Evolutionary conservation across 2,888 invertebrate genomes (phyloP).

Genomic region (Laothoe populi): DNA sequence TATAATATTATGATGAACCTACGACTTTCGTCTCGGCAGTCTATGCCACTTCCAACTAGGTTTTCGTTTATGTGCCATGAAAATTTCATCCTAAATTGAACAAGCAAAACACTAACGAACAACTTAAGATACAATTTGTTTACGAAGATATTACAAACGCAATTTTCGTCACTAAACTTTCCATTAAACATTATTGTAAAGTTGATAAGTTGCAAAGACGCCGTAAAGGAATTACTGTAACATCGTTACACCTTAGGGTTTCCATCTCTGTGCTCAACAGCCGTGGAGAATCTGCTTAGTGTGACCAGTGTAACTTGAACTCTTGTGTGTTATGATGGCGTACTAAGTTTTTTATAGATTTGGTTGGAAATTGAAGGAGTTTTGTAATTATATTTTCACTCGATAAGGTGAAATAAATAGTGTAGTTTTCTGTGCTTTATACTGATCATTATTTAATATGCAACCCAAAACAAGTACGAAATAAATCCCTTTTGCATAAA

Average conservation of each 20-base stretch:
- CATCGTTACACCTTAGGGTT: constrained; percentile 59
- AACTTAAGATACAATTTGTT: not conserved
- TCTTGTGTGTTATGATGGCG: not conserved
- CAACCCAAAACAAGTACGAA: too few relatives aligned
- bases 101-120: not conserved
- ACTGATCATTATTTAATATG: too few relatives aligned
- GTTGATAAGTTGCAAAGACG: constrained; percentile 21
- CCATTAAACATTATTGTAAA: constrained; percentile 29
- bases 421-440: too few relatives aligned
- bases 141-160: not conserved
- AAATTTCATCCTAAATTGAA: too few relatives aligned
- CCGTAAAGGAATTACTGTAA: constrained; percentile 44
- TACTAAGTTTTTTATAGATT: constrained; percentile 21
- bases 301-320: constrained; percentile 38
- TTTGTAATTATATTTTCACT: too few relatives aligned
- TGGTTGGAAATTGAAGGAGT: not conserved
- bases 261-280: constrained; percentile 65
- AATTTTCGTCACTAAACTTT: constrained; percentile 17
- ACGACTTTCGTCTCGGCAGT: too few relatives aligned
- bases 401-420: too few relatives aligned
- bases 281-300: constrained; percentile 62
- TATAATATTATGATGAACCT: too few relatives aligned
- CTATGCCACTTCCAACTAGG: too few relatives aligned
- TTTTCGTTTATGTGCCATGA: too few relatives aligned
- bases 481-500: too few relatives aligned